Percentiles rank a stretch among this genome's conserved stretches.
phyloP scores from a whole-genome alignment of 1,140 invertebrate species.

The Micrasema minimum region DNA sequence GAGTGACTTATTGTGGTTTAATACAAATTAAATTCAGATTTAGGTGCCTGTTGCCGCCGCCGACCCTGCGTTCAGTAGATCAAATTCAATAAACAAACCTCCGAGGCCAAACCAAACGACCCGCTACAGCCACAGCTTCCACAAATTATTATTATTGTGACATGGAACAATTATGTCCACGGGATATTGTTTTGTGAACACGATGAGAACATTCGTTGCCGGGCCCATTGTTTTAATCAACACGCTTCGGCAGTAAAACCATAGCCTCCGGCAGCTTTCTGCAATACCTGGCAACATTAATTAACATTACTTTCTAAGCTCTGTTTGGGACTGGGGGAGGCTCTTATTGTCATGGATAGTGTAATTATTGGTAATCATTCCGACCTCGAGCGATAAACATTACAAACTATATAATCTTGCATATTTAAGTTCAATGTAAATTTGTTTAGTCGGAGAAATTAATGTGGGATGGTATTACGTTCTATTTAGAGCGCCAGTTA shows the following conservation, averaged over 20 bases:
- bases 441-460: neutral
- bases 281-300: constrained; percentile 34
- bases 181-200: constrained; percentile 36
- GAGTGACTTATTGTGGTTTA: too few relatives aligned
- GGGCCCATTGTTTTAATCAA: constrained; percentile 35
- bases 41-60: neutral
- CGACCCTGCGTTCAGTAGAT: constrained; percentile 15
- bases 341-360: constrained; percentile 20
- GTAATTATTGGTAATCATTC: constrained; percentile 24
- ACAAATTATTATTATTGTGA: constrained; percentile 35
- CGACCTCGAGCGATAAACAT: constrained; percentile 15
- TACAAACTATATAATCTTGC: too few relatives aligned
- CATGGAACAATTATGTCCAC: constrained; percentile 38
- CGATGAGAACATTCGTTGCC: constrained; percentile 30
- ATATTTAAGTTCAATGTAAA: constrained; percentile 23
- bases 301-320: constrained; percentile 35
- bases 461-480: constrained; percentile 1
- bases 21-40: too few relatives aligned
- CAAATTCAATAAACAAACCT: constrained; percentile 32
- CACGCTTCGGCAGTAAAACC: constrained; percentile 39
- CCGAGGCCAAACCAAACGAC: too few relatives aligned
- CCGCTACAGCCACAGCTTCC: constrained; percentile 18
- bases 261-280: constrained; percentile 7
- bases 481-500: too few relatives aligned
- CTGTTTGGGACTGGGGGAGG: neutral